Evolutionary conservation across 2,888 invertebrate species (phyloP), one percentile per base, ranked within the genome.

Genomic region (Ichneumoninae sp.): DNA sequence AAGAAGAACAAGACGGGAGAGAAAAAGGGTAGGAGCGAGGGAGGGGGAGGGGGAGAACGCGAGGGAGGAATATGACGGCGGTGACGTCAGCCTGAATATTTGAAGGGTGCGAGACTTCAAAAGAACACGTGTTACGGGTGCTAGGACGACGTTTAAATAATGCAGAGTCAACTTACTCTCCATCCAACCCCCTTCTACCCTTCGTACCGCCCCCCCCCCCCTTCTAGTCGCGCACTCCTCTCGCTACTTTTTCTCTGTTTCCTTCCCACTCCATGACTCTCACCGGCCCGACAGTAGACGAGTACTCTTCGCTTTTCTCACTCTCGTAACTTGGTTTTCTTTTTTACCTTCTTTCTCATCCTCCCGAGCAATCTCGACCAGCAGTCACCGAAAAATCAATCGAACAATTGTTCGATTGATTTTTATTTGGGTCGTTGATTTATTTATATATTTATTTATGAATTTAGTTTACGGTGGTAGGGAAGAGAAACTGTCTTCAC

Each of bases 41-140:
- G 44, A 19, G 62, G 50, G 19, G 66, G 65, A 72, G 70, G 40
- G 66, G 62, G 30, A 66, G n/a, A 66, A 72, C 47, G 50, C 76
- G 30, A 72, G 76, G 36, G 66, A 88, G 90, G 91, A 92, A 92
- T 92, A 92, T 92, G 92, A 92, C 91, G 92, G 92, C 90, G 93
- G 92, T 93, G 93, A 93, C 93, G 93, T 93, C 91, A 92, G 91
- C 89, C 87, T 93, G 92, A 93, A 93, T 93, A 93, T 93, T 93
- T 93, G 89, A 93, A 92, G 91, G 92, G 91, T 91, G 91, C 91
- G 91, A 92, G 91, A 93, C 93, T 92, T 93, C 92, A 93, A 93
- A 93, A 92, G 93, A 93, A 93, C 93, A 93, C 93, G 93, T 92
- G 93, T 91, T 92, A 92, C 92, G 89, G 91, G 89, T 90, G 91